phyloP scores from a whole-genome alignment of 2,797 vertebrate species.

The Erethizon dorsatum region DNA sequence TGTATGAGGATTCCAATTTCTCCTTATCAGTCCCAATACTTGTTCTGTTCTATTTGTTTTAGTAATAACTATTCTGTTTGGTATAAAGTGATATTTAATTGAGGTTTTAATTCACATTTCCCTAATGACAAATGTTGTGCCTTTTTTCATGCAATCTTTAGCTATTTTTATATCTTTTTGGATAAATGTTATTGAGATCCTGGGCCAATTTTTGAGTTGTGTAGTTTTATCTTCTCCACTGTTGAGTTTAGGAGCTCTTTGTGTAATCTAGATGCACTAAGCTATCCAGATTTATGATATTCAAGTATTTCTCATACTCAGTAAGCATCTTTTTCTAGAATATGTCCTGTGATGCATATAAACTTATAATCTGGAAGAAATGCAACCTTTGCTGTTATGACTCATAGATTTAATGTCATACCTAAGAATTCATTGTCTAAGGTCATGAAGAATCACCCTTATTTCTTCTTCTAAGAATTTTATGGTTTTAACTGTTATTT shows the following conservation, averaged over 20 bases:
- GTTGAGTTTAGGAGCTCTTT: neutral
- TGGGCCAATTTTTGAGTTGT: neutral
- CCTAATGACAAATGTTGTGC: neutral
- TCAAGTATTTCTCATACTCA: neutral
- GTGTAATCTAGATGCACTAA: neutral
- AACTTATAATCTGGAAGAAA: neutral
- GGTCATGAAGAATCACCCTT: neutral
- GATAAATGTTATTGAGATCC: neutral
- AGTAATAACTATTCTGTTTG: neutral
- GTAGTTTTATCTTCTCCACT: neutral
- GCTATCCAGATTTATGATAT: neutral
- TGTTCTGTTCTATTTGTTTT: neutral
- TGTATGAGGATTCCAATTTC: neutral
- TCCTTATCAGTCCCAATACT: neutral
- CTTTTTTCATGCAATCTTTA: neutral
- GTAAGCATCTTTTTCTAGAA: neutral
- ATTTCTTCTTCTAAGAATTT: neutral
- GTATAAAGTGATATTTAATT: neutral
- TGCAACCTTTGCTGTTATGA: neutral
- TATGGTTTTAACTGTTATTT: neutral
- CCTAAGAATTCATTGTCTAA: constrained; percentile 4
- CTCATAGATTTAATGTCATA: neutral
- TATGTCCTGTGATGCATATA: neutral
- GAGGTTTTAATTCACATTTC: neutral
- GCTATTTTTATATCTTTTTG: neutral